Conservation (phyloP, 2,113 vertebrate species). For the Neodontobutis hainanensis region DNA sequence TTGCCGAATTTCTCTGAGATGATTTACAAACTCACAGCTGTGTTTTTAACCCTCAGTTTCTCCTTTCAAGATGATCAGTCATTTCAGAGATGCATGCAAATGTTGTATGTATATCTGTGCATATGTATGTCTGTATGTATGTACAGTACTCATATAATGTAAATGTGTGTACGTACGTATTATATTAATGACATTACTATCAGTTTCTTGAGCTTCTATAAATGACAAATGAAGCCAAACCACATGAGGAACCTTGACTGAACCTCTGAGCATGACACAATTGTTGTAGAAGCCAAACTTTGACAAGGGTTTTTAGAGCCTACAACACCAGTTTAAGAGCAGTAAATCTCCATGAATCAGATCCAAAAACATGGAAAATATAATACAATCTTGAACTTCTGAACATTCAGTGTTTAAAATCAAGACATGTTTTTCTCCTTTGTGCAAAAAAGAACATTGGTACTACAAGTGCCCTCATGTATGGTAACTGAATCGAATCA, state of each 20-base stretch:
- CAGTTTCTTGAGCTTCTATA: not conserved
- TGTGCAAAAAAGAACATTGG: not conserved
- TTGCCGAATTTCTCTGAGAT: constrained; percentile 56
- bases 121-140: not conserved
- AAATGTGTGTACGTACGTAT: too few species aligned
- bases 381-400: constrained; percentile 7
- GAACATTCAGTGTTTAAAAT: constrained; percentile 19
- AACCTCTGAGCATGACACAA: constrained; percentile 27
- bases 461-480: not conserved
- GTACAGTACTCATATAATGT: too few species aligned
- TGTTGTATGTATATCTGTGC: not conserved
- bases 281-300: constrained; percentile 46
- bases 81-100: constrained; percentile 19
- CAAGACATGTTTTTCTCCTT: constrained; percentile 6
- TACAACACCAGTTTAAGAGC: constrained; percentile 10
- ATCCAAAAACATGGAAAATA: constrained; percentile 51
- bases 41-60: constrained; percentile 39
- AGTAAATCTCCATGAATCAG: constrained; percentile 38
- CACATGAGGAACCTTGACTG: constrained; percentile 28
- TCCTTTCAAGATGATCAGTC: constrained; percentile 20
- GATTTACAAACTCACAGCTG: constrained; percentile 72
- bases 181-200: constrained; percentile 5
- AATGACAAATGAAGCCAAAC: constrained; percentile 21
- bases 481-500: not conserved
- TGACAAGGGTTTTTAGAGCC: constrained; percentile 55